Conservation (phyloP, 2,797 vertebrate genomes). For the Loris lydekkerianus region DNA sequence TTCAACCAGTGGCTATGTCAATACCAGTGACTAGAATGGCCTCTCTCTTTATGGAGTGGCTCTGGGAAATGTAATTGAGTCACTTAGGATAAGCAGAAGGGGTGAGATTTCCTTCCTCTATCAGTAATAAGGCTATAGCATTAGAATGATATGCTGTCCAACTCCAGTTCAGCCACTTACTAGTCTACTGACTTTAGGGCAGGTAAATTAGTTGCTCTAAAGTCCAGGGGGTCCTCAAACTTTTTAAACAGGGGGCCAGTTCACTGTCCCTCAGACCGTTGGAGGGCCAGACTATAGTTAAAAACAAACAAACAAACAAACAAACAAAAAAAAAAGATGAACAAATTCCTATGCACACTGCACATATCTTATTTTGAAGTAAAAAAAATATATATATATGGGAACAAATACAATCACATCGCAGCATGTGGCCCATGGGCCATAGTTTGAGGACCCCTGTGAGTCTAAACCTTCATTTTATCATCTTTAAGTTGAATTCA, state of each 20-base stretch:
- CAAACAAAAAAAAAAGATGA: no score
- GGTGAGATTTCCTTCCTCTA: not conserved
- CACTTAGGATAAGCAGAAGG: not conserved
- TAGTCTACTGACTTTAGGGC: not conserved
- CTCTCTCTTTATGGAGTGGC: not conserved
- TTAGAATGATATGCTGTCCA: conserved; percentile 21
- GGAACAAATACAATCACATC: no score
- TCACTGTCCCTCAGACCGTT: no score
- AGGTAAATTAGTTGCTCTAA: not conserved
- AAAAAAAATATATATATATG: no score
- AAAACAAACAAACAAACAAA: no score
- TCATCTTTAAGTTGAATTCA: conserved; percentile 50
- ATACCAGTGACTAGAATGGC: not conserved
- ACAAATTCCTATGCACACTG: no score
- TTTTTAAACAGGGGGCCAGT: no score
- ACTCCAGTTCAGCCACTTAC: not conserved
- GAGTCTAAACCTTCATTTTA: not conserved
- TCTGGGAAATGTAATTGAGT: not conserved
- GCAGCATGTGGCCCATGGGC: no score
- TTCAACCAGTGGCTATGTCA: conserved; percentile 12
- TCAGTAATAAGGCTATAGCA: not conserved
- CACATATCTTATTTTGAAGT: no score
- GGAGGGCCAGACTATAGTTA: no score
- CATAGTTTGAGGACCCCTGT: no score
- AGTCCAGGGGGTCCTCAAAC: no score